phyloP scores from a whole-genome alignment of 2,888 invertebrate species.

The Eupithecia pulchellata region DNA sequence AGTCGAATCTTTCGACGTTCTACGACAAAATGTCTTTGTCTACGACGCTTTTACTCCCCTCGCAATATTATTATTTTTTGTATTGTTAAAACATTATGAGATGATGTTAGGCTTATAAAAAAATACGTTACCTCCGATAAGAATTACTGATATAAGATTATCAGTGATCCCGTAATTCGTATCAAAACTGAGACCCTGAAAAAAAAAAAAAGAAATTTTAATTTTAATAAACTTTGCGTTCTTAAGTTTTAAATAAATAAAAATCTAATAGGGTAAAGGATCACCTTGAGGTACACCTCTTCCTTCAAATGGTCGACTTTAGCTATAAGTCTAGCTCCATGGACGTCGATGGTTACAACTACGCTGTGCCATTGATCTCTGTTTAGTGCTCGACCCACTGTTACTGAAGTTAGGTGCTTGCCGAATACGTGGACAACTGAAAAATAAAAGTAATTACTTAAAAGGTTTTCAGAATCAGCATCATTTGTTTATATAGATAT shows the following conservation, averaged over 20 bases:
- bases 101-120: background rate
- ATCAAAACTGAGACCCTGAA: constrained; percentile 90
- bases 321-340: constrained; percentile 92
- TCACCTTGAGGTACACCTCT: constrained; percentile 90
- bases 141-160: constrained; percentile 94
- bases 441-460: constrained; percentile 39
- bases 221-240: constrained; percentile 18
- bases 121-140: constrained; percentile 91
- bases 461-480: too few species aligned
- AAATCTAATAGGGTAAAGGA: constrained; percentile 21
- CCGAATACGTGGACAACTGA: constrained; percentile 95
- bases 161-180: constrained; percentile 94
- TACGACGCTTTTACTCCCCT: too few species aligned
- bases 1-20: background rate
- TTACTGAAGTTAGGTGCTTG: constrained; percentile 92
- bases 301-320: constrained; percentile 93
- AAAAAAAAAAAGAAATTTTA: constrained; percentile 40
- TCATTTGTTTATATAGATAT: too few species aligned
- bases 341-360: constrained; percentile 94
- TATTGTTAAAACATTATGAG: background rate
- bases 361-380: constrained; percentile 96
- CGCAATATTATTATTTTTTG: too few species aligned
- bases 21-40: too few species aligned
- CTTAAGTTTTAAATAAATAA: constrained; percentile 11
- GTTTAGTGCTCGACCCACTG: constrained; percentile 94